Evolutionary conservation across 2,888 invertebrate genomes (phyloP).

Genomic region (Alentia gelatinosa): DNA sequence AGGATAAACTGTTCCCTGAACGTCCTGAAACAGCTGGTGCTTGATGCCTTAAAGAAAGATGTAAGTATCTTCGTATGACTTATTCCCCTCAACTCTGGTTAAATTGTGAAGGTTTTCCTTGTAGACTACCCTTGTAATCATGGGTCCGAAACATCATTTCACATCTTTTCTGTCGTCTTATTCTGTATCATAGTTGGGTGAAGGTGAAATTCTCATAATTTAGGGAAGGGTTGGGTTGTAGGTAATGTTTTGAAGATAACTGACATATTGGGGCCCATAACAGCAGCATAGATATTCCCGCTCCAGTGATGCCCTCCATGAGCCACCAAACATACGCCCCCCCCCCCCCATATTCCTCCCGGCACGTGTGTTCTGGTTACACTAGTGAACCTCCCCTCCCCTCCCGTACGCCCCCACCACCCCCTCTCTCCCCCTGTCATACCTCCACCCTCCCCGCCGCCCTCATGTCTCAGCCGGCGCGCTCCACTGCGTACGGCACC

Average conservation of each 20-base stretch:
- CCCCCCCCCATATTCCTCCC: neutral
- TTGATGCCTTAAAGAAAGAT: slow-evolving; percentile 70
- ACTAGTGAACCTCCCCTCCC: neutral
- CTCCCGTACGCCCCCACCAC: neutral
- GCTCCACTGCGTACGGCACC: neutral
- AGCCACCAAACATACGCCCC: neutral
- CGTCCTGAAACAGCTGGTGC: slow-evolving; percentile 72
- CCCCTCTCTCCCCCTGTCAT: neutral
- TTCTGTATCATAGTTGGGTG: too few species aligned
- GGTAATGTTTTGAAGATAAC: too few species aligned
- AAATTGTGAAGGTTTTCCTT: too few species aligned
- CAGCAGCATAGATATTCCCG: too few species aligned
- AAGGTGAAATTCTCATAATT: too few species aligned
- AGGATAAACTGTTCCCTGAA: slow-evolving; percentile 74
- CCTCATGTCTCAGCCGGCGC: neutral
- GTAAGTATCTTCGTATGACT: slow-evolving; percentile 67
- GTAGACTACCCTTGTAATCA: too few species aligned
- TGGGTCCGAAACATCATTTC: too few species aligned
- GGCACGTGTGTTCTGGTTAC: neutral
- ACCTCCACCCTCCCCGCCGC: neutral
- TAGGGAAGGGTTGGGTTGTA: too few species aligned
- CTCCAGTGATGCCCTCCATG: too few species aligned
- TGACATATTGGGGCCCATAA: too few species aligned
- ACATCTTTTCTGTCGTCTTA: too few species aligned
- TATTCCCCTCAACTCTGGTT: too few species aligned